phyloP scores from a whole-genome alignment of 2,797 vertebrate species.

The Mus minutoides region DNA sequence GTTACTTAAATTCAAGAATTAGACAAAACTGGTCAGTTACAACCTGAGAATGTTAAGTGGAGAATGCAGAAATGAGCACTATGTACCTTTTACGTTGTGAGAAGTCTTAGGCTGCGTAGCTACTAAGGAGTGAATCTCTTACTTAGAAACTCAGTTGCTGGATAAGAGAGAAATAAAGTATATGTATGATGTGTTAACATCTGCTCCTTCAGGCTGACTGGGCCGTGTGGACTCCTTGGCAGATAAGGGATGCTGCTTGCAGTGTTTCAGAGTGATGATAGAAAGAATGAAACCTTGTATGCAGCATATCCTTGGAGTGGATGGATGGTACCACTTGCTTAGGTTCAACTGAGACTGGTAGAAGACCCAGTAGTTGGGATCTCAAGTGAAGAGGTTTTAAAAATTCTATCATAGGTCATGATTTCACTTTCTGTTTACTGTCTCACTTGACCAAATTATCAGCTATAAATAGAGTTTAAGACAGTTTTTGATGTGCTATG shows the following conservation, averaged over 20 bases:
- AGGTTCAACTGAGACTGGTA: slow-evolving; percentile 10
- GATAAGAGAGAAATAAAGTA: background rate
- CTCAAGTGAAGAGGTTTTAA: slow-evolving; percentile 38
- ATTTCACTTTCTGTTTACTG: slow-evolving; percentile 1
- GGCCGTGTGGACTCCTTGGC: background rate
- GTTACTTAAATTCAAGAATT: background rate
- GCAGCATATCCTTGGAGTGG: background rate
- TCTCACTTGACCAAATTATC: background rate
- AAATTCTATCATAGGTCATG: slow-evolving; percentile 33
- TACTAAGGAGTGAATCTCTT: background rate
- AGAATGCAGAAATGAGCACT: background rate
- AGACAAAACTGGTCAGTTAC: background rate
- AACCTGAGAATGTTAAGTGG: background rate
- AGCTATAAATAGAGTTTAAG: slow-evolving; percentile 12
- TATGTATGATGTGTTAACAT: background rate
- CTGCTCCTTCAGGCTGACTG: background rate
- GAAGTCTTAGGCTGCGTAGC: background rate
- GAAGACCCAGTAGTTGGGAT: background rate
- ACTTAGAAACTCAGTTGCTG: background rate
- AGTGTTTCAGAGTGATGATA: background rate
- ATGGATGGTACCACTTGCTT: background rate
- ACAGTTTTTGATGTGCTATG: background rate
- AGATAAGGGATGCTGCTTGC: background rate
- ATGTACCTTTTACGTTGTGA: background rate
- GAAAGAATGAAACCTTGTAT: background rate